Percentiles rank a stretch among this genome's conserved stretches.
These are phyloP conservation scores for Galerucella pusilla DNA, from an alignment of 2,888 invertebrate genomes.

Conservation along the genomic window DNA sequence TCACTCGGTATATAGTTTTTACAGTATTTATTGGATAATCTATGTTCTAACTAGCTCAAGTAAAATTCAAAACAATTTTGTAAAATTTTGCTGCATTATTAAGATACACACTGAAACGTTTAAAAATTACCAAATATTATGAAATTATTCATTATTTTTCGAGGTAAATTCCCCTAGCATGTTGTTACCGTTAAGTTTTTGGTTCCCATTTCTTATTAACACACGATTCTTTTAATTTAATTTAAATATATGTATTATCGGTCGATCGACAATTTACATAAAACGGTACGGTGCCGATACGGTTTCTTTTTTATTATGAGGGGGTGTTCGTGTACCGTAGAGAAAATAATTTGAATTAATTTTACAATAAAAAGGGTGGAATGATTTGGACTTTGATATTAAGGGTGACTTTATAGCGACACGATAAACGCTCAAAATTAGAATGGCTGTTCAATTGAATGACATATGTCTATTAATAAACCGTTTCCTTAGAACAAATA, in stretches of 20 bases:
- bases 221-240: slow-evolving; percentile 12
- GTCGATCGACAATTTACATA: slow-evolving; percentile 40
- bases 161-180: neutral
- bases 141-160: neutral
- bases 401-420: slow-evolving; percentile 21
- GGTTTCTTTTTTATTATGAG: slow-evolving; percentile 1
- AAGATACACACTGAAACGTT: neutral
- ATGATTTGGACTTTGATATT: slow-evolving; percentile 33
- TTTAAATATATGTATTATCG: slow-evolving; percentile 13
- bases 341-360: slow-evolving; percentile 38
- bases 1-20: too few species aligned
- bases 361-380: slow-evolving; percentile 36
- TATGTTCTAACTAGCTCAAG: too few species aligned
- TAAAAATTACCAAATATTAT: neutral
- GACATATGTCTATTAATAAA: slow-evolving; percentile 20
- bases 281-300: slow-evolving; percentile 36
- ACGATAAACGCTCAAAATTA: slow-evolving; percentile 22
- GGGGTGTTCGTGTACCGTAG: slow-evolving; percentile 37
- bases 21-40: too few species aligned
- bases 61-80: too few species aligned
- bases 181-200: neutral
- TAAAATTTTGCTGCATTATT: neutral
- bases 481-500: neutral
- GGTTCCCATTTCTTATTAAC: neutral
- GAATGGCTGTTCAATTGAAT: slow-evolving; percentile 22